These are phyloP conservation scores for Nasonia vitripennis DNA, from an alignment of 1,140 invertebrate genomes.

Conservation along the genomic window DNA sequence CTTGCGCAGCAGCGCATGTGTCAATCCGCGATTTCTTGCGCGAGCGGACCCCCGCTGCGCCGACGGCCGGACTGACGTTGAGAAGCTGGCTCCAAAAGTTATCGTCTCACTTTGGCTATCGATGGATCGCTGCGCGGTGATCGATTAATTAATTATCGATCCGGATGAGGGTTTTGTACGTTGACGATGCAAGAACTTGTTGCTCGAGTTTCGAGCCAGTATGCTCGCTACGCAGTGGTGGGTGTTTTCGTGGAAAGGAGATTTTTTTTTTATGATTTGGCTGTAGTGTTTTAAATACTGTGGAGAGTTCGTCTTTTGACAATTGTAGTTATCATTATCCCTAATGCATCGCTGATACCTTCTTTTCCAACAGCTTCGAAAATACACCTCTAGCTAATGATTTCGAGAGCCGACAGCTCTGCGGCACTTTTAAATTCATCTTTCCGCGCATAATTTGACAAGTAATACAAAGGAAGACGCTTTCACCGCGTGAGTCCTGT, in stretches of 20 bases:
- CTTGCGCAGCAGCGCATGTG: slow-evolving; percentile 14
- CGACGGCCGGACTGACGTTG: neutral
- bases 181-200: no score
- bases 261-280: no score
- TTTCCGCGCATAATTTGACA: slow-evolving; percentile 29
- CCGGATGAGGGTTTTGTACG: neutral
- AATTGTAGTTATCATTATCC: neutral
- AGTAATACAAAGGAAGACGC: neutral
- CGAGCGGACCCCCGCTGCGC: neutral
- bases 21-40: slow-evolving; percentile 31
- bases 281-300: no score
- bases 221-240: neutral
- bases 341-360: neutral
- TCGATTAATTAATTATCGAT: slow-evolving; percentile 40
- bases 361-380: neutral
- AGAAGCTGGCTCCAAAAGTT: slow-evolving; percentile 9
- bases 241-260: neutral
- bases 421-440: slow-evolving; percentile 10
- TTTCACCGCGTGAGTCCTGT: neutral
- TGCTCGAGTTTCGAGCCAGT: no score
- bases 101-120: slow-evolving; percentile 27
- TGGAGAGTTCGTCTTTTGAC: no score
- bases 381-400: neutral
- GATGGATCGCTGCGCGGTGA: slow-evolving; percentile 2
- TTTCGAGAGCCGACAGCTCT: neutral